Conservation (phyloP, 2,113 vertebrate genomes). For the Anguilla japonica region DNA sequence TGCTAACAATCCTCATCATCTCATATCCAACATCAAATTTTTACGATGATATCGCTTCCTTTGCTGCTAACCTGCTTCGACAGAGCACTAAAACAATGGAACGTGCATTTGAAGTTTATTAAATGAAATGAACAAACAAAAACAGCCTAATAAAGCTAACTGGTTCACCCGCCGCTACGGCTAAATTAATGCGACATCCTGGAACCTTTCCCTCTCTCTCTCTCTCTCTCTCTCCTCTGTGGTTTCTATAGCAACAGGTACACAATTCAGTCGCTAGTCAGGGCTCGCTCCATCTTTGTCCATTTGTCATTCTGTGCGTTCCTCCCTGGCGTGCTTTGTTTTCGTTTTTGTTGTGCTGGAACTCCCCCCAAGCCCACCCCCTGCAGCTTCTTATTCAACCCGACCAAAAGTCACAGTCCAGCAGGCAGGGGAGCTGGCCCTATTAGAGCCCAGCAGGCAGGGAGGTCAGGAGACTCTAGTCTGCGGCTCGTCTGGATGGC, state of each 20-base stretch:
- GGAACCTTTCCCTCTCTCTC: constrained; percentile 31
- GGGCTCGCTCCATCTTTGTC: background rate
- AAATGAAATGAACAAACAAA: background rate
- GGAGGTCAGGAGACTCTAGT: background rate
- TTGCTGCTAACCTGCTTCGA: background rate
- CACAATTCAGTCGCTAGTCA: constrained; percentile 22
- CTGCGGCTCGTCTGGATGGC: no score
- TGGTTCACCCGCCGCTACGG: background rate
- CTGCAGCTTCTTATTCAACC: background rate
- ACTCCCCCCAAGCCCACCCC: no score
- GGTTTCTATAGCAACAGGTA: constrained; percentile 45
- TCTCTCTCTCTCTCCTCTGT: constrained; percentile 17
- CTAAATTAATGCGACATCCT: constrained; percentile 9
- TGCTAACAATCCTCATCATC: background rate
- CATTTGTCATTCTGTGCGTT: background rate
- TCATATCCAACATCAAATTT: background rate
- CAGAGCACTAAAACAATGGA: background rate
- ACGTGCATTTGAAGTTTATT: background rate
- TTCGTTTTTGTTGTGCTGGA: background rate
- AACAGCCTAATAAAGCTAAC: background rate
- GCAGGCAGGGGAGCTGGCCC: background rate
- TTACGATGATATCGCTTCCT: background rate
- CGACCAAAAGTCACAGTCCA: background rate
- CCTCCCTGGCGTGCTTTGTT: background rate
- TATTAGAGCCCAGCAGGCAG: background rate